A percentile compares a stretch with the other conserved stretches of the same genome.
These are phyloP conservation scores for Rhimphoctona megacephalus DNA, from an alignment of 2,888 invertebrate genomes.

Conservation along the genomic window DNA sequence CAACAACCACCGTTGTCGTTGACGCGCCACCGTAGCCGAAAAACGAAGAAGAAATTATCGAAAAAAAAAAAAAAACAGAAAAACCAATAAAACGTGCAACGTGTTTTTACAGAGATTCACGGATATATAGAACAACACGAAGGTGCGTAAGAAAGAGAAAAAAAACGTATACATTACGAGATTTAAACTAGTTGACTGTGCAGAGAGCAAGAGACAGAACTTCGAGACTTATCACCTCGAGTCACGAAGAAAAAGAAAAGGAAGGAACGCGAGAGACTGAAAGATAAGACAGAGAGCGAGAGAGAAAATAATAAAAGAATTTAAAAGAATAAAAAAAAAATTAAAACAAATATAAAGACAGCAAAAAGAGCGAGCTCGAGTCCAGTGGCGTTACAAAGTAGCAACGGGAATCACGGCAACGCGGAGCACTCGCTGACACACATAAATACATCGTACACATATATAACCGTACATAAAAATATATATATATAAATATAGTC, in stretches of 20 bases:
- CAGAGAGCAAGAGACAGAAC: not conserved
- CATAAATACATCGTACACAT: not conserved
- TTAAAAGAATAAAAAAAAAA: not conserved
- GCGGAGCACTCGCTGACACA: conserved; percentile 27
- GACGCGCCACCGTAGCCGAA: conserved; percentile 25
- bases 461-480: not conserved
- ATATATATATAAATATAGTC: not conserved
- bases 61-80: not conserved
- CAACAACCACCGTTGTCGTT: conserved; percentile 25
- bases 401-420: conserved; percentile 28
- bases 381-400: conserved; percentile 43
- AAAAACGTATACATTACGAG: not conserved
- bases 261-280: conserved; percentile 42
- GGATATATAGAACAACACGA: not conserved
- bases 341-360: conserved; percentile 6
- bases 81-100: not conserved
- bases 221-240: conserved; percentile 3
- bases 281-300: conserved; percentile 21
- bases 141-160: conserved; percentile 8
- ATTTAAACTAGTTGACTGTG: conserved; percentile 20
- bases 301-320: conserved; percentile 7
- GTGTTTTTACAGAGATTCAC: not conserved
- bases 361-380: conserved; percentile 12
- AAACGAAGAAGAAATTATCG: not conserved
- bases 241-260: conserved; percentile 20